These are phyloP conservation scores for Caenorhabditis angaria DNA, from an alignment of 2,888 invertebrate genomes.

Conservation along the genomic window DNA sequence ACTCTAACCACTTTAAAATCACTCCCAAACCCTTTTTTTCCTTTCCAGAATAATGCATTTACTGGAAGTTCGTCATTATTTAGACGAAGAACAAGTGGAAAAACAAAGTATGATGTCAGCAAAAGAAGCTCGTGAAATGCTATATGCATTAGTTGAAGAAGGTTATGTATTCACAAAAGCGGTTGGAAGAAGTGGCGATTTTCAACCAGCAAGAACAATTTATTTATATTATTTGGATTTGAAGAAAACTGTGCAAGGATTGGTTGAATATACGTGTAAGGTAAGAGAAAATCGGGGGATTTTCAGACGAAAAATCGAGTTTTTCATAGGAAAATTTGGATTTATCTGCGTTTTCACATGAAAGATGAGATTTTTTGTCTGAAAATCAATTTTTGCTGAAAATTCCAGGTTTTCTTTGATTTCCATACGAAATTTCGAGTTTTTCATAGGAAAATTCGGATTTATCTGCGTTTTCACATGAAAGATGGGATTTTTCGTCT, in stretches of 20 bases:
- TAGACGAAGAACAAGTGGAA: slow-evolving; percentile 85
- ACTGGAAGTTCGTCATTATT: slow-evolving; percentile 82
- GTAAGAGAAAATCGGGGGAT: slow-evolving; percentile 63
- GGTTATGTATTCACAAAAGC: slow-evolving; percentile 76
- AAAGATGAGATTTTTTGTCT: too few relatives aligned
- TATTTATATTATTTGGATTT: slow-evolving; percentile 83
- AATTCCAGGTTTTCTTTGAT: background rate
- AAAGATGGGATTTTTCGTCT: too few relatives aligned
- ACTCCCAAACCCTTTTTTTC: background rate
- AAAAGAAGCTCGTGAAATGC: slow-evolving; percentile 88
- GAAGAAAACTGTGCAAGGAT: slow-evolving; percentile 75
- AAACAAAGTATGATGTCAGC: slow-evolving; percentile 90
- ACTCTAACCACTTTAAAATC: background rate
- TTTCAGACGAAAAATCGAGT: background rate
- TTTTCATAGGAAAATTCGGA: background rate
- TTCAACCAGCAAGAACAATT: slow-evolving; percentile 83
- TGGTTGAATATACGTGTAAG: slow-evolving; percentile 73
- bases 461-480: too few relatives aligned
- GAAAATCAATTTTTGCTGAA: too few relatives aligned
- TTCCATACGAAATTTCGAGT: background rate
- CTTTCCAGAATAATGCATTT: slow-evolving; percentile 80
- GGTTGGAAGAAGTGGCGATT: slow-evolving; percentile 77
- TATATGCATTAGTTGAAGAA: slow-evolving; percentile 86
- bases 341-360: too few relatives aligned
- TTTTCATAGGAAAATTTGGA: background rate